Evolutionary conservation across 1,140 invertebrate genomes (phyloP).

Genomic region (Eumeta japonica): DNA sequence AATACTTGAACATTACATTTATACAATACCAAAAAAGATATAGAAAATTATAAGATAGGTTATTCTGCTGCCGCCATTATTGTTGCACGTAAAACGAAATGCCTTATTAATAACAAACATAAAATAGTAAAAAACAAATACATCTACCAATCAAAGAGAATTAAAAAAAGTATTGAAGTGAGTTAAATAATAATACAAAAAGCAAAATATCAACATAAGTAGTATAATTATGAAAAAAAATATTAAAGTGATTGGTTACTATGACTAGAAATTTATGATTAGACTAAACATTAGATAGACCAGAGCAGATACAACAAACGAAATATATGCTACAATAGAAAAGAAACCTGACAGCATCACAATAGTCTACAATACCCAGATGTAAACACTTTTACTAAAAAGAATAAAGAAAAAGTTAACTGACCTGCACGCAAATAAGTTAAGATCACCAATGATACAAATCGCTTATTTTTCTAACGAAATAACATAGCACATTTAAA

Average conservation of each 20-base stretch:
- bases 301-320: too few species aligned
- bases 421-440: slow-evolving; percentile 37
- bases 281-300: too few species aligned
- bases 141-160: slow-evolving; percentile 37
- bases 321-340: too few species aligned
- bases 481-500: slow-evolving; percentile 50
- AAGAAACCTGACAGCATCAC: slow-evolving; percentile 44
- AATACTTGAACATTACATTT: too few species aligned
- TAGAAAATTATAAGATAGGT: slow-evolving; percentile 45
- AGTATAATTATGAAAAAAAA: too few species aligned
- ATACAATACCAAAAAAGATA: slow-evolving; percentile 13
- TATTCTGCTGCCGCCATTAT: slow-evolving; percentile 56
- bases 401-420: slow-evolving; percentile 31
- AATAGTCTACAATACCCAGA: slow-evolving; percentile 51
- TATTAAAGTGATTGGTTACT: too few species aligned
- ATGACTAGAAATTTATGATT: too few species aligned
- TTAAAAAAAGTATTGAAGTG: slow-evolving; percentile 10
- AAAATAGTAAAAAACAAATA: slow-evolving; percentile 46
- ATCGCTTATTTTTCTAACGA: slow-evolving; percentile 42
- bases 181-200: slow-evolving; percentile 12
- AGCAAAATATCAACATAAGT: background rate
- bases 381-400: slow-evolving; percentile 55
- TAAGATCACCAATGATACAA: slow-evolving; percentile 36
- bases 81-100: slow-evolving; percentile 51
- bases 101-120: slow-evolving; percentile 44